Conservation (phyloP, 2,888 invertebrate species). For the Microctonus brassicae region DNA sequence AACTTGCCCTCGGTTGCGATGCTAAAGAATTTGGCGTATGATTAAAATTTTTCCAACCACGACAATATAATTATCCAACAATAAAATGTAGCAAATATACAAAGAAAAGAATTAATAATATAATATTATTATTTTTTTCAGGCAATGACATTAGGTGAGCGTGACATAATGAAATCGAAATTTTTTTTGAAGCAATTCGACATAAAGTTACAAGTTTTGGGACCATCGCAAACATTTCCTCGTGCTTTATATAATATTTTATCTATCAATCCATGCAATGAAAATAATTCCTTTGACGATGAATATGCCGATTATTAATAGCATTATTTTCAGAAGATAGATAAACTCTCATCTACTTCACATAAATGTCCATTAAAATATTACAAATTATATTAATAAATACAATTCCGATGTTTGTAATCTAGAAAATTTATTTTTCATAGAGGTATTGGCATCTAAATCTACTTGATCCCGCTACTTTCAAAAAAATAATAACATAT, state of each 20-base stretch:
- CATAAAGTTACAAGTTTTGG: constrained; percentile 62
- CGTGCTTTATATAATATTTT: constrained; percentile 62
- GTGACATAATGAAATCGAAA: constrained; percentile 58
- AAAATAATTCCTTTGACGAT: constrained; percentile 14
- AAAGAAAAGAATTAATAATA: neutral
- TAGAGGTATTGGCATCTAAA: neutral
- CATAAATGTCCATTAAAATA: no score
- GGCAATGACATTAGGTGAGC: constrained; percentile 55
- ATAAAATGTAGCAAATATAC: neutral
- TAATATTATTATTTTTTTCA: constrained; percentile 40
- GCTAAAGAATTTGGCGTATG: constrained; percentile 57
- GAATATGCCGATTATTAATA: neutral
- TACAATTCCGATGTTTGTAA: no score
- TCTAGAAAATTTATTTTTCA: no score
- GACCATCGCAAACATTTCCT: constrained; percentile 56
- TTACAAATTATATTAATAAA: no score
- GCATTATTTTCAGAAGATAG: neutral
- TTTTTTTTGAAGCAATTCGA: constrained; percentile 55
- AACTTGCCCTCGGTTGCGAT: constrained; percentile 56
- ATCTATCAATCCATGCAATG: constrained; percentile 50
- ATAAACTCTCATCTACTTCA: neutral
- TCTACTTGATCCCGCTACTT: no score
- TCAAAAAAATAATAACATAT: neutral
- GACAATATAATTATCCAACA: neutral
- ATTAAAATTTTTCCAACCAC: no score